Evolutionary conservation across 2,797 vertebrate species (phyloP).

Genomic region (Tokudaia muenninki): DNA sequence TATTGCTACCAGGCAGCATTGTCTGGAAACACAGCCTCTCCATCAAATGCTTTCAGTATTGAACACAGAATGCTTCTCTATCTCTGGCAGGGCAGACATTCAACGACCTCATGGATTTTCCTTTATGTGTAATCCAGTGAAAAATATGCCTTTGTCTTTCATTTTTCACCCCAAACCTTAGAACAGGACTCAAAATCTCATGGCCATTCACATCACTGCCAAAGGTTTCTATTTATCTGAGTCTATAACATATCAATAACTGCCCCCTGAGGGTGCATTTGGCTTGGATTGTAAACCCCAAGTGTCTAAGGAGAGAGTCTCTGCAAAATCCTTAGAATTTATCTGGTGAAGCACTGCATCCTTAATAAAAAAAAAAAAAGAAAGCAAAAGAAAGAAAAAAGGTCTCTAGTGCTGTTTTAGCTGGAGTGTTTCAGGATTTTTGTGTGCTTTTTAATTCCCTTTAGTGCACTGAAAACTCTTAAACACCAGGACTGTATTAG

Average conservation of each 20-base stretch:
- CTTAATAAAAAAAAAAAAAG: background rate
- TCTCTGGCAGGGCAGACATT: background rate
- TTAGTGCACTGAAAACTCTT: background rate
- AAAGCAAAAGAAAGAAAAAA: background rate
- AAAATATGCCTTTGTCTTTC: conserved; percentile 54
- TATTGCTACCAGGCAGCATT: background rate
- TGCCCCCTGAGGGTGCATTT: background rate
- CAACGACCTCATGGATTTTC: background rate
- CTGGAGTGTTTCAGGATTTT: background rate
- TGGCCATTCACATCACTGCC: background rate
- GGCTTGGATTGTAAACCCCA: conserved; percentile 17
- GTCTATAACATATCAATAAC: conserved; percentile 46
- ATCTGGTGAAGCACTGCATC: background rate
- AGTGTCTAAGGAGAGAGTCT: background rate
- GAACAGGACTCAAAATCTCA: background rate
- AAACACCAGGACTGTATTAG: background rate
- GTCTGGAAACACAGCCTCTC: background rate
- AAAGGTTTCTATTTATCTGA: conserved; percentile 31
- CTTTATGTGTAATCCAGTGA: conserved; percentile 39
- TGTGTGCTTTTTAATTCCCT: conserved; percentile 6
- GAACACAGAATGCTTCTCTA: background rate
- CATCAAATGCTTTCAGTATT: background rate
- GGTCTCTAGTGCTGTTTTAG: background rate
- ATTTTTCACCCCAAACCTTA: conserved; percentile 32
- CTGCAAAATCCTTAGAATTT: conserved; percentile 29